Conservation (phyloP, 2,888 invertebrate species). For the Beris morrisii region DNA sequence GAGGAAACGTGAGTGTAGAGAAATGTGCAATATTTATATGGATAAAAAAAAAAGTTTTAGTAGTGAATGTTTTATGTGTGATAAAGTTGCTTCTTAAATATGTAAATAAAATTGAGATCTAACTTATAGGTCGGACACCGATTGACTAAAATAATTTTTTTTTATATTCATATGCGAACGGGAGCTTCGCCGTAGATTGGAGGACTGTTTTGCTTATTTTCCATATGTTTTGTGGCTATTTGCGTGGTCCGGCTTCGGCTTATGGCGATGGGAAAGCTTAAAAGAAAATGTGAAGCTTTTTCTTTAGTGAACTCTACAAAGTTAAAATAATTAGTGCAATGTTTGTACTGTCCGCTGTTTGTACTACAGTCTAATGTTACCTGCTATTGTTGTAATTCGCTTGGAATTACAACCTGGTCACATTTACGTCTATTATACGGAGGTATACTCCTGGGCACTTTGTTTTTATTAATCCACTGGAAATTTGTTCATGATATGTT, state of each 20-base stretch:
- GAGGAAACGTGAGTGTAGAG: slow-evolving; percentile 15
- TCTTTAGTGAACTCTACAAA: not conserved
- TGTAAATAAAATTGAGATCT: slow-evolving; percentile 48
- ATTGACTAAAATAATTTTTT: slow-evolving; percentile 50
- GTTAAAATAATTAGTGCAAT: not conserved
- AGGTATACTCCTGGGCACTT: too few relatives aligned
- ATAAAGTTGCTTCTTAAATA: slow-evolving; percentile 17
- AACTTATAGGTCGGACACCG: slow-evolving; percentile 58
- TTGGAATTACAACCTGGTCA: too few relatives aligned
- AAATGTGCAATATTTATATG: slow-evolving; percentile 18
- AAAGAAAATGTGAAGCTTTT: not conserved
- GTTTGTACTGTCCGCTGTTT: too few relatives aligned
- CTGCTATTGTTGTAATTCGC: too few relatives aligned
- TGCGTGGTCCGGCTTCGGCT: slow-evolving; percentile 21
- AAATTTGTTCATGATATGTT: too few relatives aligned
- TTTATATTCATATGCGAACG: slow-evolving; percentile 1
- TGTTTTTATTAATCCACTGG: too few relatives aligned
- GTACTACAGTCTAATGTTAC: too few relatives aligned
- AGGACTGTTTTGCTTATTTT: slow-evolving; percentile 10
- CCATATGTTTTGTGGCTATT: slow-evolving; percentile 18
- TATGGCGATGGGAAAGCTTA: slow-evolving; percentile 17
- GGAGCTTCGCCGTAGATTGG: slow-evolving; percentile 7
- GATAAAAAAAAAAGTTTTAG: slow-evolving; percentile 20
- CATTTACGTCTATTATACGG: too few relatives aligned
- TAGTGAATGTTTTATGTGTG: slow-evolving; percentile 24